Base-by-base conservation (phyloP, 1,140 invertebrate genomes). In the Nebria ingens region DNA sequence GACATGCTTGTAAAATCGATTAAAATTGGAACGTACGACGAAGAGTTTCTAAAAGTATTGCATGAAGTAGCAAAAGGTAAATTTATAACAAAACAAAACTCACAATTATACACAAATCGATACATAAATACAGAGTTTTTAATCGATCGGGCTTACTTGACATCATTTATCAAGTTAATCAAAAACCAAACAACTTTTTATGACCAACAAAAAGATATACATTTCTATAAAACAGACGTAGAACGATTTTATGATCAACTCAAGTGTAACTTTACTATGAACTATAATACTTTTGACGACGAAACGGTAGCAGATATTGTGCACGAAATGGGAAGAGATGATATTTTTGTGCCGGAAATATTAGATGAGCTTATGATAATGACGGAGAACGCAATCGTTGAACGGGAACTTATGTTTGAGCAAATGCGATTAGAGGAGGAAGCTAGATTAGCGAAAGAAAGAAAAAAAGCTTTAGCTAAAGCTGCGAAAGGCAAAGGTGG, bases 1-100 rank as follows among this genome's bases (percentile, higher is more conserved):
- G 17, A 11, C 40, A 13, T 6, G 60, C 68, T 67, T 2, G 67
- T 78, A 59, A 72, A 71, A 15, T 76, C 75, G 12, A 51, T 56
- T 42, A 60, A 38, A 52, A 69, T 71, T 25, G 13, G 56, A 23
- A 23, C 58, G 1, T 62, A 69, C 54, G 61, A 68, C 55, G 60
- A 53, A 29, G 56, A 62, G 9, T 53, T 70, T 49, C 61, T 69
- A n/a, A 64, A 70, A 42, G 64, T 59, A 53, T 66, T 74, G 53
- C 62, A 73, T 52, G 61, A 58, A 19, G 17, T 17, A 45, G 6
- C 9, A 12, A 21, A 51, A 21, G 50, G 22, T 21, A 20, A 9
- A 21, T 21, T 21, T 13, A 13, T 21, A 21, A 9, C 1, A 1
- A 51, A 23, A 21, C 42, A 19, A 2, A 17, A 21, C 1, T 51